phyloP scores from a whole-genome alignment of 2,888 invertebrate genomes.

The Masnerella sp. region DNA sequence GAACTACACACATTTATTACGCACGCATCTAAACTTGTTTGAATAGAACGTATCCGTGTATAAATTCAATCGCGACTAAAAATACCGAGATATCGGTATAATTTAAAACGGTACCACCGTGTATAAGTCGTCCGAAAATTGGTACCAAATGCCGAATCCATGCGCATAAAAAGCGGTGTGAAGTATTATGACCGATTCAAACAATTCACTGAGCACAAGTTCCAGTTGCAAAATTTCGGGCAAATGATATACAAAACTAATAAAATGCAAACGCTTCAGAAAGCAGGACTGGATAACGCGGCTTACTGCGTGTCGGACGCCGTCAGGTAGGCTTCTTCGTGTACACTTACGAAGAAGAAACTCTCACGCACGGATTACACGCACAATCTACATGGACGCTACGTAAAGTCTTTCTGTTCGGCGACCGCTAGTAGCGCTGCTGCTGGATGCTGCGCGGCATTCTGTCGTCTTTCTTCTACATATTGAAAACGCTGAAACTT shows the following conservation, averaged over 20 bases:
- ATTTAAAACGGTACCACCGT: conserved; percentile 9
- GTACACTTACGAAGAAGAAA: conserved; percentile 72
- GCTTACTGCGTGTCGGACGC: conserved; percentile 77
- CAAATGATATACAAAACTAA: conserved; percentile 1
- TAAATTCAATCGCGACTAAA: too few relatives aligned
- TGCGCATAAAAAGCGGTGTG: too few relatives aligned
- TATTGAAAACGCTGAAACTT: conserved; percentile 82
- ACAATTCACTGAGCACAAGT: too few relatives aligned
- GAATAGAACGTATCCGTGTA: too few relatives aligned
- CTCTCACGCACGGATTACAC: conserved; percentile 69
- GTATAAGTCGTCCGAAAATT: too few relatives aligned
- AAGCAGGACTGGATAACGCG: conserved; percentile 68
- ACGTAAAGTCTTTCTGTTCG: conserved; percentile 70
- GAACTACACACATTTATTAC: too few relatives aligned
- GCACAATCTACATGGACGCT: conserved; percentile 55
- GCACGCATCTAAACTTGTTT: too few relatives aligned
- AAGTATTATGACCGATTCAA: too few relatives aligned
- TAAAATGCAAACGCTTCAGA: conserved; percentile 40
- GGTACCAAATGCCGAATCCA: too few relatives aligned
- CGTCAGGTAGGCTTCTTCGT: conserved; percentile 76
- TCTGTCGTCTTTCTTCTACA: conserved; percentile 63
- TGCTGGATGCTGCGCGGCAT: conserved; percentile 76
- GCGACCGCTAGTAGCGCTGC: conserved; percentile 77
- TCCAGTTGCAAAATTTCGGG: too few relatives aligned
- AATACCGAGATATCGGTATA: conserved; percentile 14